A percentile compares a stretch with the other conserved stretches of the same genome.
These are phyloP conservation scores for Cenopis cana DNA, from an alignment of 2,888 invertebrate genomes.

Conservation along the genomic window DNA sequence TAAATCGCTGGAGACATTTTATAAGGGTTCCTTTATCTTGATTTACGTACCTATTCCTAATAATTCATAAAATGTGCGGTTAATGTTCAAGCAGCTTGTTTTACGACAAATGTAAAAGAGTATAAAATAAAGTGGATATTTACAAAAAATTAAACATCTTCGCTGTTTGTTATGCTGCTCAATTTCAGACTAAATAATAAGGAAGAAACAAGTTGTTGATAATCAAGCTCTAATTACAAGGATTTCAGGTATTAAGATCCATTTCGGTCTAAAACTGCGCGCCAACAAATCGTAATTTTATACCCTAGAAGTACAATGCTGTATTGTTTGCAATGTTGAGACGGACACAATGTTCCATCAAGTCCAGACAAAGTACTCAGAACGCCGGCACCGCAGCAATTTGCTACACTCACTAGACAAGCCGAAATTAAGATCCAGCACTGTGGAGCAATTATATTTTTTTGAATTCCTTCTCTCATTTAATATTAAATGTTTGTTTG, in stretches of 20 bases:
- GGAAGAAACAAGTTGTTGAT: not conserved
- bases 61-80: not conserved
- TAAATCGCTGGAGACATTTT: not conserved
- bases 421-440: conserved; percentile 33
- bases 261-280: not conserved
- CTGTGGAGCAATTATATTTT: not conserved
- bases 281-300: not conserved
- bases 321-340: conserved; percentile 34
- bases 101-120: not conserved
- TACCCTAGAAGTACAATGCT: not conserved
- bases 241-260: not conserved
- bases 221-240: not conserved
- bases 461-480: too few relatives aligned
- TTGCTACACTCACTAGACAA: conserved; percentile 36
- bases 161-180: not conserved
- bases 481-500: too few relatives aligned
- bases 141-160: not conserved
- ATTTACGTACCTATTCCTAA: not conserved
- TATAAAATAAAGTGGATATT: not conserved
- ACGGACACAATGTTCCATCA: conserved; percentile 35
- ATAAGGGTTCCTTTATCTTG: conserved; percentile 8
- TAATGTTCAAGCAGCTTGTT: not conserved
- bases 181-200: not conserved
- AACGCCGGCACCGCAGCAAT: conserved; percentile 34
- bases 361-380: conserved; percentile 40